A percentile compares a stretch with the other conserved stretches of the same genome.
Conservation (phyloP, 2,797 vertebrate species). For the Falco cherrug region DNA sequence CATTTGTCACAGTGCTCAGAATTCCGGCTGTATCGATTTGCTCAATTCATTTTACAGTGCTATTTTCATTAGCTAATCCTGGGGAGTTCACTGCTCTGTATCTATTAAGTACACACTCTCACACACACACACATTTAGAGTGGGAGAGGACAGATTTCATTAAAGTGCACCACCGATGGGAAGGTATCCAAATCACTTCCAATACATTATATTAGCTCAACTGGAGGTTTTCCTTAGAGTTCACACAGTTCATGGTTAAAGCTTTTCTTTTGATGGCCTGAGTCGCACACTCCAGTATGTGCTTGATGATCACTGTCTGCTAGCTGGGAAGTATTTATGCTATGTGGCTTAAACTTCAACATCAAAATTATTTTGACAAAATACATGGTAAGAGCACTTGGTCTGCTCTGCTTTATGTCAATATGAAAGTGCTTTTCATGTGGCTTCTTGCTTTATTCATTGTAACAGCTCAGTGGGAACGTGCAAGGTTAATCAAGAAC, state of each 20-base stretch:
- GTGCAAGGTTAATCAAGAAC: conserved; percentile 68
- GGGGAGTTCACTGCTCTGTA: neutral
- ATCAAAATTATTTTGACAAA: conserved; percentile 74
- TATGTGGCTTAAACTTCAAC: conserved; percentile 47
- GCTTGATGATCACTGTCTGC: conserved; percentile 9
- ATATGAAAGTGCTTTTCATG: conserved; percentile 64
- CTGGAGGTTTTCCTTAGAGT: conserved; percentile 27
- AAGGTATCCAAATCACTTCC: conserved; percentile 38
- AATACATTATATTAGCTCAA: conserved; percentile 21
- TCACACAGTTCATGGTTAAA: conserved; percentile 43
- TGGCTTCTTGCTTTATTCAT: conserved; percentile 63
- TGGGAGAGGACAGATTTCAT: conserved; percentile 31
- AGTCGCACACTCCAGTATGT: neutral
- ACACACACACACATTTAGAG: neutral
- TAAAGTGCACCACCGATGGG: neutral
- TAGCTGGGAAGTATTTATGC: conserved; percentile 43
- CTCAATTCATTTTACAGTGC: conserved; percentile 43
- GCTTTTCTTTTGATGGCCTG: conserved; percentile 34
- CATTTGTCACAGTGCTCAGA: conserved; percentile 34
- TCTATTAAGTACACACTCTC: conserved; percentile 13
- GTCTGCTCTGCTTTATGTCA: conserved; percentile 62
- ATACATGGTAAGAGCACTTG: conserved; percentile 42
- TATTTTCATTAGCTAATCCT: conserved; percentile 49
- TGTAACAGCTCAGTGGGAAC: conserved; percentile 52
- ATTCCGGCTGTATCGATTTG: conserved; percentile 40